Percentiles rank a stretch among this genome's conserved stretches.
phyloP scores from a whole-genome alignment of 2,888 invertebrate genomes.

The Nemapogon koenigi region DNA sequence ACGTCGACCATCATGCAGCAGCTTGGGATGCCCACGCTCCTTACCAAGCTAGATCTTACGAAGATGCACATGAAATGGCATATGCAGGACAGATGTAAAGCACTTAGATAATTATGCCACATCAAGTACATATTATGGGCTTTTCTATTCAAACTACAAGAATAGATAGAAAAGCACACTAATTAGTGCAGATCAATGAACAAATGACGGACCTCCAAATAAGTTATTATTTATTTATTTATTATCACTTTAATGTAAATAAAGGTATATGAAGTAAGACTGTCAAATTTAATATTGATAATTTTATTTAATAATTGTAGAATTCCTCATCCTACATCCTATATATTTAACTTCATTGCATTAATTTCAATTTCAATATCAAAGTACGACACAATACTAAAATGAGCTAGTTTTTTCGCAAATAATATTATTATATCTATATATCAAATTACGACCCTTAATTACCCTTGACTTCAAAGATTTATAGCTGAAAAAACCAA shows the following conservation, averaged over 20 bases:
- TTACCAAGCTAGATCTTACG: conserved; percentile 66
- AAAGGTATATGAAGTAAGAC: conserved; percentile 44
- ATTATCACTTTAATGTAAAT: conserved; percentile 57
- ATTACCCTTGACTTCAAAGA: no score
- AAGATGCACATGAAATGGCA: conserved; percentile 67
- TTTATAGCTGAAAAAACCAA: no score
- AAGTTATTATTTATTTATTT: conserved; percentile 45
- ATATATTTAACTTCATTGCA: no score
- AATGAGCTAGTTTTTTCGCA: no score
- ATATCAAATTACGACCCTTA: no score
- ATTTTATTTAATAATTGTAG: conserved; percentile 22
- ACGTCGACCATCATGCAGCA: conserved; percentile 65
- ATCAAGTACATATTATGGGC: no score
- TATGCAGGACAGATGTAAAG: conserved; percentile 59
- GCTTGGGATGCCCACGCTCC: conserved; percentile 64
- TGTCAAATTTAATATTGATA: conserved; percentile 31
- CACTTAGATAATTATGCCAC: conserved; percentile 28
- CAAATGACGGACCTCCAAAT: conserved; percentile 46
- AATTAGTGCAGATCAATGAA: background rate
- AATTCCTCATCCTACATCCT: no score
- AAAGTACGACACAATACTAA: no score
- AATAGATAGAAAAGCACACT: background rate
- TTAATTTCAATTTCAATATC: no score
- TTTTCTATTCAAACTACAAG: background rate
- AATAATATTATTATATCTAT: no score